Percentiles rank a stretch among this genome's conserved stretches.
Conservation (phyloP, 2,113 vertebrate species). For the Apteryx mantelli region DNA sequence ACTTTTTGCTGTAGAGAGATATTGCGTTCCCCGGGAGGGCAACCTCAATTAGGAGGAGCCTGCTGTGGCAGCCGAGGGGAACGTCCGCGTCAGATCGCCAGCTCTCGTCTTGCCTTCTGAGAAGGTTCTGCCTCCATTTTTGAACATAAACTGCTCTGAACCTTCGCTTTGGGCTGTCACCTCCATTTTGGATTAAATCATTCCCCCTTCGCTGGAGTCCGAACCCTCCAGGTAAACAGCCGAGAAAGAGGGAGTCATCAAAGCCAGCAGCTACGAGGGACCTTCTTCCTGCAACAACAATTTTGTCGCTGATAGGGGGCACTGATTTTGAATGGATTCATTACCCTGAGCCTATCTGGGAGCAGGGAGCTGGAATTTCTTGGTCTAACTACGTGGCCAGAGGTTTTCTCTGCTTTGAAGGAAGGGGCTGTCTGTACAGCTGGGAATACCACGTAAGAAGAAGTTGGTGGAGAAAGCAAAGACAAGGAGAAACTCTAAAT, state of each 20-base stretch:
- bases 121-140: neutral
- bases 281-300: constrained; percentile 28
- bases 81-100: neutral
- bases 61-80: constrained; percentile 19
- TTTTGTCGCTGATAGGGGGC: constrained; percentile 20
- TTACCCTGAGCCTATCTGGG: neutral
- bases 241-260: neutral
- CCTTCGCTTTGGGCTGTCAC: neutral
- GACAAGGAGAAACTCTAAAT: neutral
- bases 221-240: neutral
- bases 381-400: neutral
- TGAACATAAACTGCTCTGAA: neutral
- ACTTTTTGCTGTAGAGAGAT: neutral
- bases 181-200: neutral
- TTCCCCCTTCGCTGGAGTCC: neutral
- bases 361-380: constrained; percentile 33
- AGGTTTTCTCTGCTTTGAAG: neutral
- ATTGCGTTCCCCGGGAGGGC: neutral
- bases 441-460: neutral
- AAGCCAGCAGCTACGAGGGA: neutral
- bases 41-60: neutral
- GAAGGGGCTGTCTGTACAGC: neutral
- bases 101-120: neutral
- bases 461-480: neutral
- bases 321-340: constrained; percentile 53